Evolutionary conservation across 2,888 invertebrate genomes (phyloP).

Genomic region (Mimachlamys varia): DNA sequence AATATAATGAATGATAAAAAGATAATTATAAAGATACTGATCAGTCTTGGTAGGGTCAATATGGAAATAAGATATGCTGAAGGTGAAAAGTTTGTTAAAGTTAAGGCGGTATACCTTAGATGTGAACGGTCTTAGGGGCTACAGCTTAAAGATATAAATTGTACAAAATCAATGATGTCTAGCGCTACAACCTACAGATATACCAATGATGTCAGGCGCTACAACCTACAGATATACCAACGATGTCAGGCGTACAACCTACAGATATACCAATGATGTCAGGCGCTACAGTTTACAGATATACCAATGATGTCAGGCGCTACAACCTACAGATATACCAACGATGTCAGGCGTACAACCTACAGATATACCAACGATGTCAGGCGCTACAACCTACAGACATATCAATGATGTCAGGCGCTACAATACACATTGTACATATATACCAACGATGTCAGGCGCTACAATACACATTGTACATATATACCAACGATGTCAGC

Average conservation of each 20-base stretch:
- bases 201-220: neutral
- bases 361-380: neutral
- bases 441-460: neutral
- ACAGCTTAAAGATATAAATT: too few species aligned
- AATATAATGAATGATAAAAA: too few species aligned
- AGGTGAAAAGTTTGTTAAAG: too few species aligned
- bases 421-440: too few species aligned
- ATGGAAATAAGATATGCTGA: too few species aligned
- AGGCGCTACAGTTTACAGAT: too few species aligned
- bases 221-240: neutral
- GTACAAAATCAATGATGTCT: neutral
- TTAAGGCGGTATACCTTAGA: too few species aligned
- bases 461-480: neutral
- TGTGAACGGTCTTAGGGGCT: too few species aligned
- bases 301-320: neutral
- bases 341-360: neutral
- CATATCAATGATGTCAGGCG: too few species aligned
- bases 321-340: neutral
- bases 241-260: neutral
- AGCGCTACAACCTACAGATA: neutral
- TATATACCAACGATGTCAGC: neutral
- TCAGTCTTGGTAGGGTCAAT: too few species aligned
- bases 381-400: too few species aligned
- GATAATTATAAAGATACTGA: too few species aligned
- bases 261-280: neutral